Conservation (phyloP, 2,797 vertebrate species). For the Antennarius maculatus region DNA sequence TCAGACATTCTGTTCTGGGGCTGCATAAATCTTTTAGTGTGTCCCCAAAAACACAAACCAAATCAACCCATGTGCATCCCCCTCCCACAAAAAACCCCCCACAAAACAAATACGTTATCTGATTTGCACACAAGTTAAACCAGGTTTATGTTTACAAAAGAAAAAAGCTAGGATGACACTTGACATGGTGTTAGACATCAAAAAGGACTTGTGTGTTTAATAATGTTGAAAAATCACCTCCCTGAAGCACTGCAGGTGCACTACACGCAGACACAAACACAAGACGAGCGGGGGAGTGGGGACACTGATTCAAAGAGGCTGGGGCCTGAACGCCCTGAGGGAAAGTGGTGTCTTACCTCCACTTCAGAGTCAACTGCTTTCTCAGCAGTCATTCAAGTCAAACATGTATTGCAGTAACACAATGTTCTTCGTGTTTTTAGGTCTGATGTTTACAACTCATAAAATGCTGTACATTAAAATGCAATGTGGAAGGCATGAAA, state of each 20-base stretch:
- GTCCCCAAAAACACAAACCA: neutral
- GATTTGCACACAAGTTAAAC: neutral
- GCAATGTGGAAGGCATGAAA: neutral
- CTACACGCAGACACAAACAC: slow-evolving; percentile 32
- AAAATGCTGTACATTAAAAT: slow-evolving; percentile 23
- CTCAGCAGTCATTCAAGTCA: neutral
- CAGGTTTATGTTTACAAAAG: slow-evolving; percentile 20
- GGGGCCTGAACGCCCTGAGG: slow-evolving; percentile 33
- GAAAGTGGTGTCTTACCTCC: slow-evolving; percentile 35
- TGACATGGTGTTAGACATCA: slow-evolving; percentile 26
- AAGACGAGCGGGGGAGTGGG: neutral
- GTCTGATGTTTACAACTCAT: slow-evolving; percentile 4
- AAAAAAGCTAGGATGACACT: slow-evolving; percentile 25
- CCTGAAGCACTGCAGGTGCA: slow-evolving; percentile 56
- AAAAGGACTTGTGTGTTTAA: slow-evolving; percentile 41
- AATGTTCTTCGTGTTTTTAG: neutral
- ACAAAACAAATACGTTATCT: slow-evolving; percentile 21
- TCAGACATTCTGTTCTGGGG: slow-evolving; percentile 49
- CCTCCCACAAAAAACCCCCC: neutral
- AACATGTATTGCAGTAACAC: neutral
- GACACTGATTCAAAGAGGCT: slow-evolving; percentile 45
- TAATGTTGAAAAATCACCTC: slow-evolving; percentile 50
- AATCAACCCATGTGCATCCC: slow-evolving; percentile 9
- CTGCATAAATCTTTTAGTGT: slow-evolving; percentile 56
- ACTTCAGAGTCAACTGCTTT: slow-evolving; percentile 20